Evolutionary conservation across 2,113 vertebrate genomes (phyloP), one percentile per base, ranked within the genome.

Genomic region (Cavia aperea): DNA sequence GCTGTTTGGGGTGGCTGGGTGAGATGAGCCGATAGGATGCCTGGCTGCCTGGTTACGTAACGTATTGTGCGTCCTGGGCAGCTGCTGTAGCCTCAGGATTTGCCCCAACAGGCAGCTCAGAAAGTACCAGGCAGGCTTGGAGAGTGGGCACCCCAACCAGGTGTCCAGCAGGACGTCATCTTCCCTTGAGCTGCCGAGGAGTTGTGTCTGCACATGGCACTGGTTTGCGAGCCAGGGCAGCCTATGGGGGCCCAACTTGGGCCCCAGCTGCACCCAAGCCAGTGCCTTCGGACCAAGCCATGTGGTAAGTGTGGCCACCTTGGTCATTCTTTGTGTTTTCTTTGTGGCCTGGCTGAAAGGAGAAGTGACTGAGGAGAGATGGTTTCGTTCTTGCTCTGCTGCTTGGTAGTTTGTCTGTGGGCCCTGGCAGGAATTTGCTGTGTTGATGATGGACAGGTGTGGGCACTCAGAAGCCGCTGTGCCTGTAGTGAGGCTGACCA

Each of bases 201-300:
- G 36, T 39, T 2, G 3, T 1, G 26, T 60, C 66, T 88, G 94
- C 91, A 49, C 95, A 97, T 97, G 96, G 96, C 96, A 13, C 54
- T 96, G 91, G 84, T 43, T 1, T 54, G 86, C 21, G 90, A 29
- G 11, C 10, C 65, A 0, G 56, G 95, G 89, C 93, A 82, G 94
- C 91, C 96, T 36, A 1, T 6, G 0, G 33, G 87, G 95, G 95
- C 91, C 51, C 90, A 31, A 72, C n/a, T 89, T 23, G 46, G 68
- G 70, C 75, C 91, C 7, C 91, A 70, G 49, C 92, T n/a, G 19
- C 36, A 81, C 86, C 49, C 2, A 23, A 73, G 49, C 90, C 24
- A 70, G 54, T 87, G 49, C 18, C 4, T 51, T 66, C 54, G 1
- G 86, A 90, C 93, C 2, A 5, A 39, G 75, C 13, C 83, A 0